These are phyloP conservation scores for Tragulus kanchil DNA, from an alignment of 2,113 vertebrate species.

Conservation along the genomic window DNA sequence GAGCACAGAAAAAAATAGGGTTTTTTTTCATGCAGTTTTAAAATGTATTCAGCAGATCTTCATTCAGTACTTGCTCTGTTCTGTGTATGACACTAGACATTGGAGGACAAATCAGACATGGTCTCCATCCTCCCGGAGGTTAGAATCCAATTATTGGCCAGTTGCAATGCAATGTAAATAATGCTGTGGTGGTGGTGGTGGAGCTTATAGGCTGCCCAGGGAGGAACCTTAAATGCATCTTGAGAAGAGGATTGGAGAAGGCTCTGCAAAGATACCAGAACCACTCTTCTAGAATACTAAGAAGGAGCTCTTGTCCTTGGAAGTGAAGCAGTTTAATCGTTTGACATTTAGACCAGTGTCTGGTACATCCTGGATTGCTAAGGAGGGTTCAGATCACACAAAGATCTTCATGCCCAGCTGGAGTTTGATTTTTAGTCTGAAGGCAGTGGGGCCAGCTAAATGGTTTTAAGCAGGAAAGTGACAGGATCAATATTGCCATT, in stretches of 20 bases:
- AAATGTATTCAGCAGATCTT: background rate
- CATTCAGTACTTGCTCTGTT: background rate
- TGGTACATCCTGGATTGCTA: background rate
- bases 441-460: background rate
- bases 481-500: background rate
- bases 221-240: background rate
- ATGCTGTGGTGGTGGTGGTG: too few species aligned
- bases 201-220: background rate
- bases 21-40: background rate
- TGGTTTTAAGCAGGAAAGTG: constrained; percentile 13
- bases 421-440: background rate
- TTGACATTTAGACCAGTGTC: background rate
- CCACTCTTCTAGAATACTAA: background rate
- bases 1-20: background rate
- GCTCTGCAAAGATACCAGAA: background rate
- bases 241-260: background rate
- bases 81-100: background rate
- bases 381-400: background rate
- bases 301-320: background rate
- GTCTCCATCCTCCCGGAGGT: background rate
- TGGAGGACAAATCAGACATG: background rate
- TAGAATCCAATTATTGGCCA: background rate
- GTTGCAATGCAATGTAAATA: background rate
- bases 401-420: background rate
- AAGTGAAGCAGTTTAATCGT: background rate